Percentiles rank a stretch among this genome's conserved stretches.
Conservation (phyloP, 1,140 invertebrate species). For the Hylaeus volcanicus region DNA sequence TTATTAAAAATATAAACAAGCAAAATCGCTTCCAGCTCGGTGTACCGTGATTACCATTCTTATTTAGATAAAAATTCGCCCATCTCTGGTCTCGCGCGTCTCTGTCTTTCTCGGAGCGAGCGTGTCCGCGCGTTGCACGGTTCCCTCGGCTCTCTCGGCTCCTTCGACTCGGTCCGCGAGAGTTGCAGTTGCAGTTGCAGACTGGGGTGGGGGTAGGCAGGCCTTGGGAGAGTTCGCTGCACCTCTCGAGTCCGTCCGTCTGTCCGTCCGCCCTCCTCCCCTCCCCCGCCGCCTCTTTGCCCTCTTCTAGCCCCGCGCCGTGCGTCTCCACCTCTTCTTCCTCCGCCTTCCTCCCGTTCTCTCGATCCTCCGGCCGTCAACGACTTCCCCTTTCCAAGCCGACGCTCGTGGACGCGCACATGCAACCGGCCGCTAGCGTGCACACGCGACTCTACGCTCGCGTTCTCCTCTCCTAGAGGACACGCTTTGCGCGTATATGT, state of each 20-base stretch:
- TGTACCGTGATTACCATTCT: no score
- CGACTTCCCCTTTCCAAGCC: constrained; percentile 78
- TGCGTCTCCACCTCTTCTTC: constrained; percentile 24
- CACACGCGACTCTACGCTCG: constrained; percentile 54
- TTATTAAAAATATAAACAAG: no score
- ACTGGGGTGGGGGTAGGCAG: constrained; percentile 63
- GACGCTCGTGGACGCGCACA: constrained; percentile 69
- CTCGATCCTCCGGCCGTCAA: constrained; percentile 55
- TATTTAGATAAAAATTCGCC: no score
- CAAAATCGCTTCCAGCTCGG: no score
- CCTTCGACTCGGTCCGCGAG: constrained; percentile 50
- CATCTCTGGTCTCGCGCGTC: neutral
- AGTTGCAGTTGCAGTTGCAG: constrained; percentile 67
- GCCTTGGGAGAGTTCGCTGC: constrained; percentile 81
- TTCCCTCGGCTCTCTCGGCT: constrained; percentile 26
- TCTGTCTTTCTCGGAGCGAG: constrained; percentile 9
- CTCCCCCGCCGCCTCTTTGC: constrained; percentile 19
- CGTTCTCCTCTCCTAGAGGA: constrained; percentile 30
- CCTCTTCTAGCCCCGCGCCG: constrained; percentile 30
- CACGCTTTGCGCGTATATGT: constrained; percentile 13
- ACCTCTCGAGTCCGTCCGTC: constrained; percentile 75
- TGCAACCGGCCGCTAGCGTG: constrained; percentile 60
- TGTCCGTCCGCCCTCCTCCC: constrained; percentile 57
- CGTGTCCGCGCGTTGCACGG: constrained; percentile 30
- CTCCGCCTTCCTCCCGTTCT: constrained; percentile 27